These are phyloP conservation scores for Charina bottae DNA, from an alignment of 2,113 vertebrate genomes.

Conservation along the genomic window DNA sequence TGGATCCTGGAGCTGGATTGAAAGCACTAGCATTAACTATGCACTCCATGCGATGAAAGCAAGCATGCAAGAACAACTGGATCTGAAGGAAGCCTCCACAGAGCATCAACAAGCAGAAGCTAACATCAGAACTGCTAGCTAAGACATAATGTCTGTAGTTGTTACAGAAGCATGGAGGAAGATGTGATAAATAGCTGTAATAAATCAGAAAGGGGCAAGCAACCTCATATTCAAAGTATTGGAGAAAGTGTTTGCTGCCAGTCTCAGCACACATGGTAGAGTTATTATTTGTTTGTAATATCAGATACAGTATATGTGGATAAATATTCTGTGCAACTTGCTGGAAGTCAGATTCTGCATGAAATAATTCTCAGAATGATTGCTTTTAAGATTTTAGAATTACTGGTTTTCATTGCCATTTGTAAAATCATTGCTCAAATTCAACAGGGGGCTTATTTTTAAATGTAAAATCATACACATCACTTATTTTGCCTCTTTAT, in stretches of 20 bases:
- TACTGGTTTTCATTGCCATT: slow-evolving; percentile 1
- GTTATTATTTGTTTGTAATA: neutral
- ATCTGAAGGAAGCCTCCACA: slow-evolving; percentile 15
- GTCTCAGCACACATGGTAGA: slow-evolving; percentile 11
- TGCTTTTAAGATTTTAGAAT: neutral
- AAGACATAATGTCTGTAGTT: neutral
- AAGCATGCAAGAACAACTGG: slow-evolving; percentile 18
- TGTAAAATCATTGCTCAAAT: slow-evolving; percentile 29
- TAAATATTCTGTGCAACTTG: neutral
- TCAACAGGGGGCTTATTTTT: neutral
- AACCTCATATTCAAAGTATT: slow-evolving; percentile 31
- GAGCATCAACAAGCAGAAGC: slow-evolving; percentile 19
- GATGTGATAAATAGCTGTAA: slow-evolving; percentile 43
- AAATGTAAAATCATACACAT: neutral
- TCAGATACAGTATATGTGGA: slow-evolving; percentile 5
- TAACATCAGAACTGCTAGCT: neutral
- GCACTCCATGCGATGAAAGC: slow-evolving; percentile 86
- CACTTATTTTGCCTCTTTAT: neutral
- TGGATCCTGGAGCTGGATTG: slow-evolving; percentile 85
- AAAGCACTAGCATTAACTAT: slow-evolving; percentile 87
- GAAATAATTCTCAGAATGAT: slow-evolving; percentile 2
- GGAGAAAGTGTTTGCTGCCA: neutral
- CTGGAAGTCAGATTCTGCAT: neutral
- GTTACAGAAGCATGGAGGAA: slow-evolving; percentile 12
- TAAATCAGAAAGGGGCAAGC: slow-evolving; percentile 43